Base-by-base conservation (phyloP, 2,113 vertebrate species). In the Corythaixoides concolor region DNA sequence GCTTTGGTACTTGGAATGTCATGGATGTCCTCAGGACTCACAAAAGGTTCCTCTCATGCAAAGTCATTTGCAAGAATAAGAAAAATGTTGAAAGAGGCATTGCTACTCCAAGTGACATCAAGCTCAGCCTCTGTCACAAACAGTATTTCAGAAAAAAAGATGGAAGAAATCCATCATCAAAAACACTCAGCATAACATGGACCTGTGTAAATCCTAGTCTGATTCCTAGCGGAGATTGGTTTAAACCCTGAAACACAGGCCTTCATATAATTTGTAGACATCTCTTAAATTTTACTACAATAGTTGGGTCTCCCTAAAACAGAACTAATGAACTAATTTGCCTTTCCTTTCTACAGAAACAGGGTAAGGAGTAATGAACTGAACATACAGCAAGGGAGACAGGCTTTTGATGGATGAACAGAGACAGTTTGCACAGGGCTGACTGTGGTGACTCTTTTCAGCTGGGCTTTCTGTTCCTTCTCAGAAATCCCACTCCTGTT, bases 81-180 rank as follows among this genome's bases (percentile, higher is more conserved):
- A 47, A 35, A 89, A 91, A 78, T 16, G 4, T 5, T 33, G 81
- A 59, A 81, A 72, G 15, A 64, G 15, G 4, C 8, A 47, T 72
- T 67, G 8, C 30, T 73, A 24, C 14, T 55, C 21, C 33, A 92
- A 8, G n/a, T 47, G 26, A 18, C 33, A 64, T 41, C 37, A 88
- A 19, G 21, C 8, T 72, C 13, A 47, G 43, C 14, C 35, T 89
- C 17, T 18, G 37, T 22, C 18, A 60, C 20, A 81, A 89, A 77
- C 0, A 0, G 5, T 28, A 47, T 70, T 88, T 58, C 14, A 35
- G 26, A 30, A 43, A 66, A 49, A 55, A 37, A 28, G 1, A 15
- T 6, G 5, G 15, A 79, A 75, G 35, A 79, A 72, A 64, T 60
- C 5, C 16, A 63, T 7, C 4, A 52, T 47, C 75, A 35, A 85